Evolutionary conservation across 2,113 vertebrate species (phyloP), one percentile per base, ranked within the genome.

Genomic region (Antigone vipio): DNA sequence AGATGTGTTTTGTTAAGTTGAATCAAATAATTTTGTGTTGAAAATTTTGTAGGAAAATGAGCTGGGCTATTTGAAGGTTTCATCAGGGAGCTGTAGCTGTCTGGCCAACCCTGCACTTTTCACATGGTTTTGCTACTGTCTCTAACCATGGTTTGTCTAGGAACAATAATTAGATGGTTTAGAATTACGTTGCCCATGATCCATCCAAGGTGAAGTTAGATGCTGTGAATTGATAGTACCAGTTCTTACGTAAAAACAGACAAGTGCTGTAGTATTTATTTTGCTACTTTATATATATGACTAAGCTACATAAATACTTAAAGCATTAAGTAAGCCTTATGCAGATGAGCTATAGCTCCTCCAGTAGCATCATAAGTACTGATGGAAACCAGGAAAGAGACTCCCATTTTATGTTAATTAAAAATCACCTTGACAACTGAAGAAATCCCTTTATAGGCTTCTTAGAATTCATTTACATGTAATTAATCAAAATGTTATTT

Each of bases 381-480:
- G 34, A 72, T 64, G 21, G 24, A 75, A 94, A 87, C 27, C 6
- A 17, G 30, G 30, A 84, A 62, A 67, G 38, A 74, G 29, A 60
- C 14, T 85, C 32, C 42, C 15, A 60, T 87, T 91, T 94, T 87
- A 81, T 87, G 35, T 58, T 95, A 93, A 89, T 56, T 89, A 55
- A 71, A 93, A 84, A 93, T 95, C 83, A 91, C 68, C 68, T 93
- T 93, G 85, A 92, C 64, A 90, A 84, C 85, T 71, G 68, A 74
- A 92, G 30, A 96, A 93, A 90, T 63, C 47, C 52, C 30, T 89
- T 92, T 87, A 81, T 60, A 92, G 88, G 72, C 35, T 72, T 79
- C 40, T 78, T 68, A 58, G 79, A 92, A 96, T 91, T 93, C 9
- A 95, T 97, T 96, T 97, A 38, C 76, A 94, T 95, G 67, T 64